Percentiles rank a stretch among this genome's conserved stretches.
phyloP scores from a whole-genome alignment of 2,797 vertebrate species.

The Syngnathus acus region DNA sequence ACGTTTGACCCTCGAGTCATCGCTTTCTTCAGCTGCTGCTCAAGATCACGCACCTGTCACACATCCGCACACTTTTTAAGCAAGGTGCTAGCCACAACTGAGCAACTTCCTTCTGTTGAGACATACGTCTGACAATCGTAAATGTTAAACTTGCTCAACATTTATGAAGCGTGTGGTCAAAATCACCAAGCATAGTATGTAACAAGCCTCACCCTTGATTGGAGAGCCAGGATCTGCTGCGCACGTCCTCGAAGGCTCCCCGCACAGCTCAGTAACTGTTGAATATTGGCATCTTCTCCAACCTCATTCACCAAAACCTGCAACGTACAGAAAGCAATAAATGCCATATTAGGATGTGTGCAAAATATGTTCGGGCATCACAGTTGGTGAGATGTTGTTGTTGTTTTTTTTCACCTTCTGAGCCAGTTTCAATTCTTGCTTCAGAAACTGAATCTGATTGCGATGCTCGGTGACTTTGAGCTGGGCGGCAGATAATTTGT shows the following conservation, averaged over 20 bases:
- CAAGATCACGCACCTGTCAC: slow-evolving; percentile 81
- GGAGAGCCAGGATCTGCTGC: slow-evolving; percentile 86
- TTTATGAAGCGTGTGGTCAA: too few relatives aligned
- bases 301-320: slow-evolving; percentile 84
- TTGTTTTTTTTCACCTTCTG: slow-evolving; percentile 76
- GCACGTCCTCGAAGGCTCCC: slow-evolving; percentile 85
- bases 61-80: background rate
- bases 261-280: slow-evolving; percentile 69
- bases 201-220: slow-evolving; percentile 71
- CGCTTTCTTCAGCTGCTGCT: slow-evolving; percentile 74
- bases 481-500: slow-evolving; percentile 77
- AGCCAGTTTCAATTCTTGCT: slow-evolving; percentile 82
- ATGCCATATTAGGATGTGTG: background rate
- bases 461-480: slow-evolving; percentile 82
- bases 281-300: slow-evolving; percentile 83
- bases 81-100: too few relatives aligned
- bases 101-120: too few relatives aligned
- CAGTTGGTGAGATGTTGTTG: background rate
- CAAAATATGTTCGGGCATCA: background rate
- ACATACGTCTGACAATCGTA: too few relatives aligned
- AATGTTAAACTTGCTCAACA: background rate
- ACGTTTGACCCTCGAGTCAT: background rate
- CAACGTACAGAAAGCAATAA: background rate
- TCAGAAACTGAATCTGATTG: slow-evolving; percentile 82
- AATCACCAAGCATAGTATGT: background rate